Evolutionary conservation across 2,888 invertebrate genomes (phyloP), one percentile per base, ranked within the genome.

Genomic region (Spicauda simplicius): DNA sequence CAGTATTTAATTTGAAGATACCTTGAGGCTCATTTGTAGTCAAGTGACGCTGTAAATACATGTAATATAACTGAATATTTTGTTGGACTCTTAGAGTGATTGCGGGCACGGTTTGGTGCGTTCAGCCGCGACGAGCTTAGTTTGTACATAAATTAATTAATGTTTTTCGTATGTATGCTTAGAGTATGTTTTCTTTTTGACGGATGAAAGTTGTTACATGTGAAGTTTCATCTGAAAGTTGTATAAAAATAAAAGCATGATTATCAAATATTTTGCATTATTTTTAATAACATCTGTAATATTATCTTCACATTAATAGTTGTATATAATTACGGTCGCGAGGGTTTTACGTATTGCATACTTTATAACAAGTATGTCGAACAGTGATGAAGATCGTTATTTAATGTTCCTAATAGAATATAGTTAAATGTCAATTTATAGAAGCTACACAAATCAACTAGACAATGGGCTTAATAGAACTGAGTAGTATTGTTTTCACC

Each of bases 51-150:
- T 76, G 74, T 76, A 76, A 70, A 76, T 77, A 74, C 50, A 63
- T 74, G 69, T 72, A 74, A 50, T 69, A 66, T 70, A 69, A 45
- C 52, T 69, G 57, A 64, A 66, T 33, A 64, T 64, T 69, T 72
- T 71, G 57, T 66, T 68, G 57, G 59, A 71, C 60, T 69, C 41
- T 12, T 68, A 69, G 63, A 63, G 68, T 53, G 68, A 60, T 56
- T 52, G 64, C 64, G 56, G 52, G 64, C 69, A 52, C 65, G 56
- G 72, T 62, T 69, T 69, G 70, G 70, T 85, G 82, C 81, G 81
- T 82, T 82, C 83, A 83, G 82, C 72, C 79, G 80, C 80, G 76
- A 79, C 80, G 85, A 90, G 87, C 87, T 89, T 89, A 87, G 86
- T 84, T 76, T 89, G 89, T 90, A 88, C 74, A 90, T 88, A 88